Evolutionary conservation across 2,888 invertebrate genomes (phyloP).

Genomic region (Metallyticus violacea): DNA sequence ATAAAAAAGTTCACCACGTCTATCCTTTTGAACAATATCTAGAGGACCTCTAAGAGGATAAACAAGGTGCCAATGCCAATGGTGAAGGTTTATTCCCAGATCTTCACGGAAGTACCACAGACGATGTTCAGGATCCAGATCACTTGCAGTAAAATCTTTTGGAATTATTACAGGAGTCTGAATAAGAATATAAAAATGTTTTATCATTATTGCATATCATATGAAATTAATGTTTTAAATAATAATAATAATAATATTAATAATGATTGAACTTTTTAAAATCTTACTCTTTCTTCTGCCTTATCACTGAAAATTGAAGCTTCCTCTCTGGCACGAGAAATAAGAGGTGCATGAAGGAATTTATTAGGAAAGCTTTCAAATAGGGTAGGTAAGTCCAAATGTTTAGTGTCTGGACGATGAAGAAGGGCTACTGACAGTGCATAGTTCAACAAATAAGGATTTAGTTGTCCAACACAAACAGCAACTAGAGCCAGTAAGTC

Average conservation of each 20-base stretch:
- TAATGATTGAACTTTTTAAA: not conserved
- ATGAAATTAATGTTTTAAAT: too few species aligned
- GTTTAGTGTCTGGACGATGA: constrained; percentile 69
- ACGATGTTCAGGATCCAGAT: constrained; percentile 73
- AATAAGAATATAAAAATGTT: not conserved
- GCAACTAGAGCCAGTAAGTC: constrained; percentile 69
- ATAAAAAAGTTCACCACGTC: constrained; percentile 75
- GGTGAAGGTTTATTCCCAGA: constrained; percentile 80
- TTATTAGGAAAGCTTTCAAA: constrained; percentile 79
- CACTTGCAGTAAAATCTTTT: constrained; percentile 70
- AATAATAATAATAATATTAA: too few species aligned
- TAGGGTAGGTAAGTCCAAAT: constrained; percentile 67
- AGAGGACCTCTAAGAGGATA: constrained; percentile 69
- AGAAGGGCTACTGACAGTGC: constrained; percentile 70
- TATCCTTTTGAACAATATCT: constrained; percentile 68
- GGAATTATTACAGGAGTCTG: constrained; percentile 69
- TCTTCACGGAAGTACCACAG: constrained; percentile 84
- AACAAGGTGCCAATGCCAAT: constrained; percentile 91
- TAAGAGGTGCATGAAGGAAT: constrained; percentile 72
- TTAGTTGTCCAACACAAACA: constrained; percentile 68
- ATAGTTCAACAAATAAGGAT: constrained; percentile 79
- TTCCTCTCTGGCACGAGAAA: constrained; percentile 67
- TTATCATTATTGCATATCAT: not conserved
- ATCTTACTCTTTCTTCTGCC: constrained; percentile 52
- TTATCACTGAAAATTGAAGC: constrained; percentile 60